A percentile compares a stretch with the other conserved stretches of the same genome.
Conservation (phyloP, 2,113 vertebrate species). For the Atherinomorus stipes region DNA sequence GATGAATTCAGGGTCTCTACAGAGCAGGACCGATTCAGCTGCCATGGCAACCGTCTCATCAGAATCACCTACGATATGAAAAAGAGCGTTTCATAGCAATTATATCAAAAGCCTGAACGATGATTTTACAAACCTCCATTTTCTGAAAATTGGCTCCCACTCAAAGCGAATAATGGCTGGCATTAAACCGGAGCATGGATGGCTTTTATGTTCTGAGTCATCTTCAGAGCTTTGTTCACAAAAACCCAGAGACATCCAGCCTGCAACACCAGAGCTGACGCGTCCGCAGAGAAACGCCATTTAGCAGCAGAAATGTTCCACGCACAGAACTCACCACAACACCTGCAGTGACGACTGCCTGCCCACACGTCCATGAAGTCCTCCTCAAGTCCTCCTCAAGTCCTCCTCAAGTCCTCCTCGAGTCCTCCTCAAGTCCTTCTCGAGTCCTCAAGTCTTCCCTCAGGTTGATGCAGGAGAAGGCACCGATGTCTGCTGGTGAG, state of each 20-base stretch:
- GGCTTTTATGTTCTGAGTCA: slow-evolving; percentile 39
- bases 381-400: too few species aligned
- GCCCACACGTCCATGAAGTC: too few species aligned
- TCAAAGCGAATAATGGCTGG: slow-evolving; percentile 32
- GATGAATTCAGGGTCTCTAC: slow-evolving; percentile 14
- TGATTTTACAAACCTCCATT: slow-evolving; percentile 20
- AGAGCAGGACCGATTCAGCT: not conserved
- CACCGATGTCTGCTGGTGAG: too few species aligned
- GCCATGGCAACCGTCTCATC: slow-evolving; percentile 27
- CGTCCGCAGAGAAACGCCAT: too few species aligned
- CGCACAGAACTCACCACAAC: too few species aligned
- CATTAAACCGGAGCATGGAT: slow-evolving; percentile 36
- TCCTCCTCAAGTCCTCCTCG: too few species aligned
- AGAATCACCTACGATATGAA: not conserved
- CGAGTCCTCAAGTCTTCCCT: too few species aligned
- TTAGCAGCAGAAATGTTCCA: not conserved
- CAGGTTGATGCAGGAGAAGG: too few species aligned
- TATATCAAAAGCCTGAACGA: slow-evolving; percentile 50
- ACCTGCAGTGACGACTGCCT: too few species aligned
- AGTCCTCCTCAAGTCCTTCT: too few species aligned
- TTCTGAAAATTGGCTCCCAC: slow-evolving; percentile 49
- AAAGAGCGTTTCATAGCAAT: slow-evolving; percentile 21
- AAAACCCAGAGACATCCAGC: fast-evolving
- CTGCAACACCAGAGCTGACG: not conserved
- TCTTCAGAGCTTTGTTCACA: slow-evolving; percentile 19